Evolutionary conservation across 2,113 vertebrate genomes (phyloP).

Genomic region (Corythaixoides concolor): DNA sequence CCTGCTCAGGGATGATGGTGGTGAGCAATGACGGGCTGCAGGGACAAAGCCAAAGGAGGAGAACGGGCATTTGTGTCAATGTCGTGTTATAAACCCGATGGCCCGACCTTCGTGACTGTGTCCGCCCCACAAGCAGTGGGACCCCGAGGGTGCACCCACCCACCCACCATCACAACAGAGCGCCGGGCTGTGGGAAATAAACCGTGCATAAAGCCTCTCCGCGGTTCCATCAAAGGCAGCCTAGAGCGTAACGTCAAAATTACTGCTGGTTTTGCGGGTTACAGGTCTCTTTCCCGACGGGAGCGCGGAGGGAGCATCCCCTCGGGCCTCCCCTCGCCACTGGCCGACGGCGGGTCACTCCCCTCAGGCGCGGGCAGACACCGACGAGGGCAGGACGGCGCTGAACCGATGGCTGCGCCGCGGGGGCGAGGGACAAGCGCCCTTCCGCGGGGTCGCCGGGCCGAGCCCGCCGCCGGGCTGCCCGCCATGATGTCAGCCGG

Average conservation of each 20-base stretch:
- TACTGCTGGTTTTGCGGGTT: background rate
- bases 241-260: background rate
- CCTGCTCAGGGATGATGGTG: fast-evolving
- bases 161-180: background rate
- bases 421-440: background rate
- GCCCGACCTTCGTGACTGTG: fast-evolving
- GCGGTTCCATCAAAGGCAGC: fast-evolving
- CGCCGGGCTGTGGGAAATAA: background rate
- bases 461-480: too few relatives aligned
- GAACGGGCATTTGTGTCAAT: fast-evolving
- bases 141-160: too few relatives aligned
- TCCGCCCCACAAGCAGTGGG: fast-evolving
- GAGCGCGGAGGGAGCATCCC: background rate
- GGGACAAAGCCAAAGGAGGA: background rate
- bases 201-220: fast-evolving
- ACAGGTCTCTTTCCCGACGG: background rate
- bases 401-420: background rate
- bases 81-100: fast-evolving
- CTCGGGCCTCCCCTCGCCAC: background rate
- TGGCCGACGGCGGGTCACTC: background rate
- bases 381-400: background rate
- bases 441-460: background rate
- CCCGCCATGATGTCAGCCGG: slow-evolving; percentile 14
- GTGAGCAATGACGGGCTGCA: background rate
- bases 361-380: background rate